phyloP scores from a whole-genome alignment of 2,888 invertebrate genomes.

The Galerucella calmariensis region DNA sequence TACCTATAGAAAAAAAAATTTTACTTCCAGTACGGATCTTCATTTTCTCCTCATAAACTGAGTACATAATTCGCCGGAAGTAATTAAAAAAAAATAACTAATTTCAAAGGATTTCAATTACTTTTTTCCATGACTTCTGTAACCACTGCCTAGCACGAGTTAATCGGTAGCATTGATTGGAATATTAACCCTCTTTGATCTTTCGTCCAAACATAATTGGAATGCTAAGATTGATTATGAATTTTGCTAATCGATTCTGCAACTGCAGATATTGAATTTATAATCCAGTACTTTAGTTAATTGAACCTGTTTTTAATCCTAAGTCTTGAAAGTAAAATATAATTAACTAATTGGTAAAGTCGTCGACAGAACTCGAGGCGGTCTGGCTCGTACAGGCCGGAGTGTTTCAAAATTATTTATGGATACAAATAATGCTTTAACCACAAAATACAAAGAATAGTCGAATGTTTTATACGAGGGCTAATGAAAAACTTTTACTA shows the following conservation, averaged over 20 bases:
- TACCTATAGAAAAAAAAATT: too few species aligned
- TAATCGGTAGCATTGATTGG: slow-evolving; percentile 66
- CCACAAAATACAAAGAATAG: not conserved
- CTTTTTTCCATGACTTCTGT: slow-evolving; percentile 65
- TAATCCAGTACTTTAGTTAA: slow-evolving; percentile 57
- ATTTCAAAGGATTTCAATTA: slow-evolving; percentile 62
- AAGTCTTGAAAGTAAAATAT: slow-evolving; percentile 48
- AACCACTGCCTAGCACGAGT: slow-evolving; percentile 62
- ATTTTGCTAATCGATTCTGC: slow-evolving; percentile 61
- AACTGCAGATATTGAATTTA: slow-evolving; percentile 56
- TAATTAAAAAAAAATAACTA: not conserved
- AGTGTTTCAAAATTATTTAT: slow-evolving; percentile 9
- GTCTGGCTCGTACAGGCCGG: slow-evolving; percentile 29
- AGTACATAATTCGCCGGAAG: not conserved
- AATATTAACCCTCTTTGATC: slow-evolving; percentile 61
- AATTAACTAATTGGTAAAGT: slow-evolving; percentile 50
- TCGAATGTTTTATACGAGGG: not conserved
- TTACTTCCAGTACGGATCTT: not conserved
- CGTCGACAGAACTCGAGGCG: slow-evolving; percentile 27
- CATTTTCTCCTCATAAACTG: not conserved
- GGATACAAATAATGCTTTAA: not conserved
- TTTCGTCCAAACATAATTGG: slow-evolving; percentile 62
- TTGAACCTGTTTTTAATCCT: slow-evolving; percentile 46
- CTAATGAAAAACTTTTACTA: not conserved
- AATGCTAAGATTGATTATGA: slow-evolving; percentile 65